Conservation (phyloP, 2,113 vertebrate genomes). For the Redunca redunca region DNA sequence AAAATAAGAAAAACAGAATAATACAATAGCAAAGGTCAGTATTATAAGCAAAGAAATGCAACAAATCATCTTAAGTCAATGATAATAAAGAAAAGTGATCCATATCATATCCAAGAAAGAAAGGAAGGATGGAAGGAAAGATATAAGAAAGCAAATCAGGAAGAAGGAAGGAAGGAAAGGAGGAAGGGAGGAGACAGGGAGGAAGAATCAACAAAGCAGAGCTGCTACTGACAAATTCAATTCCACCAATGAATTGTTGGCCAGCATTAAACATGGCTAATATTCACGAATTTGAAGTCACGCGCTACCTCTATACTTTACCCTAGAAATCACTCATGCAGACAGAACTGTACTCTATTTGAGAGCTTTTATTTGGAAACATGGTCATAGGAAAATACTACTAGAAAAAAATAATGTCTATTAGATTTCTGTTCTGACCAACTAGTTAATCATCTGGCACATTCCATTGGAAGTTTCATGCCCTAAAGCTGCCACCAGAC, state of each 20-base stretch:
- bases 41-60: background rate
- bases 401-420: background rate
- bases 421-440: constrained; percentile 1
- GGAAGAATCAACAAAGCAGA: background rate
- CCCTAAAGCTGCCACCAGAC: background rate
- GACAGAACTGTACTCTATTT: background rate
- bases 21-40: background rate
- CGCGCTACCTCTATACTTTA: background rate
- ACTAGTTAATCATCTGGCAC: background rate
- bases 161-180: no score
- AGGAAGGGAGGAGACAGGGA: background rate
- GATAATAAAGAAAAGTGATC: background rate
- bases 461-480: background rate
- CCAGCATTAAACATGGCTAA: background rate
- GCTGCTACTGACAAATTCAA: background rate
- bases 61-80: constrained; percentile 7
- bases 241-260: background rate
- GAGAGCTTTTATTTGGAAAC: constrained; percentile 28
- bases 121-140: background rate
- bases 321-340: background rate
- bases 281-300: background rate
- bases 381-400: background rate
- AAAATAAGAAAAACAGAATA: constrained; percentile 23
- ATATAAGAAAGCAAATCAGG: background rate
- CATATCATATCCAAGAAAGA: background rate